Evolutionary conservation across 2,797 vertebrate species (phyloP), one percentile per base, ranked within the genome.

Genomic region (Threskiornis aethiopicus): DNA sequence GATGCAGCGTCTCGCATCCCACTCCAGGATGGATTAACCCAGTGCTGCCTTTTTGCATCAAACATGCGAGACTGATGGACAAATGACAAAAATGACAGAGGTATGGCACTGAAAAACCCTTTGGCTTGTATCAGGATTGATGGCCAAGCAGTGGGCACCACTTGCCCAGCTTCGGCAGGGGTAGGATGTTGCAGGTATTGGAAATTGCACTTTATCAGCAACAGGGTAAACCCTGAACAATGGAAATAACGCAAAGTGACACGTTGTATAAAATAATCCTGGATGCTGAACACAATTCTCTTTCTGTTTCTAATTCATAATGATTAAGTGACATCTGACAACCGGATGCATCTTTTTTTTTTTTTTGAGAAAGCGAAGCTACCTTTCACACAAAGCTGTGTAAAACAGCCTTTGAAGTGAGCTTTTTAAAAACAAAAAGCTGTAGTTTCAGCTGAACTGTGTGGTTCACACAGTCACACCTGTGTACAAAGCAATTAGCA

Each of bases 31-130:
- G 7, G 58, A 44, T 54, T 6, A 44, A 29, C 35, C 49, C 29
- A 22, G 11, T 5, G 8, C 18, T 76, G 39, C 12, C 35, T 35
- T 66, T 70, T 57, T 51, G 21, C 31, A 71, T 22, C 37, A 10
- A 33, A 16, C 13, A 3, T 0, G 1, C 0, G 0, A 31, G 35
- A 29, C 18, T 41, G 55, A 73, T 13, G 26, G 42, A 77, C 49
- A 37, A 87, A 55, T 6, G 33, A 69, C 59, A 26, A 46, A 54
- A 22, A 16, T 13, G 47, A 65, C 26, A 21, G 49, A 49, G 10
- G 3, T 31, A 25, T 4, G 11, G 21, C 31, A 20, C n/a, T 20
- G 9, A 37, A 42, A 31, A 25, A 13, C 31, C 25, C 35, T 54
- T 46, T 44, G 69, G 28, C 11, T 55, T 29, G 7, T 31, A 28